Conservation (phyloP, 1,140 invertebrate genomes). For the Sipha flava region DNA sequence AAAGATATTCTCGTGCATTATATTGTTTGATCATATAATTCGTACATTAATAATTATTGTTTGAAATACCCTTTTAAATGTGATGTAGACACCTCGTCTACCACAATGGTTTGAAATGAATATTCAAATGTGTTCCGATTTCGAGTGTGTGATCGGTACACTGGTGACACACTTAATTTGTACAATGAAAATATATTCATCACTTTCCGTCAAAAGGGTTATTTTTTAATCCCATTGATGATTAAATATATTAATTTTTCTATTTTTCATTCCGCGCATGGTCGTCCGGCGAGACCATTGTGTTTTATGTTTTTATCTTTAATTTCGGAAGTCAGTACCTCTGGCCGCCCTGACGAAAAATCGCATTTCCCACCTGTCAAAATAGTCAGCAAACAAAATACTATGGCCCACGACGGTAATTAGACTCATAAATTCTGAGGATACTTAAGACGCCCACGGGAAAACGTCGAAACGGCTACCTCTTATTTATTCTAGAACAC, state of each 20-base stretch:
- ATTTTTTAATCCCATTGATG: background rate
- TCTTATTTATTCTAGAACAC: slow-evolving; percentile 4
- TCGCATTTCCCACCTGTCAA: slow-evolving; percentile 19
- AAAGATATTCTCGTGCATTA: too few species aligned
- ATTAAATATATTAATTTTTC: background rate
- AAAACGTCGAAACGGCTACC: slow-evolving; percentile 8
- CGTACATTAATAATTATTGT: too few species aligned
- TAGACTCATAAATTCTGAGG: background rate
- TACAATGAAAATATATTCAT: background rate
- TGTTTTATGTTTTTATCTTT: background rate
- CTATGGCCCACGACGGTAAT: background rate
- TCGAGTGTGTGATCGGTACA: too few species aligned
- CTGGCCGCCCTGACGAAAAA: background rate
- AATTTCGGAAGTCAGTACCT: background rate
- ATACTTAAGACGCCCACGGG: slow-evolving; percentile 3
- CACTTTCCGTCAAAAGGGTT: background rate
- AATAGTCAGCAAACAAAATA: slow-evolving; percentile 19
- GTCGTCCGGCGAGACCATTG: background rate
- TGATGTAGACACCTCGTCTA: too few species aligned
- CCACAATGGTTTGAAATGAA: too few species aligned
- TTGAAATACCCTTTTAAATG: too few species aligned
- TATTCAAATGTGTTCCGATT: too few species aligned
- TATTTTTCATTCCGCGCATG: background rate
- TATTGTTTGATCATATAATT: too few species aligned
- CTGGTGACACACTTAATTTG: too few species aligned